Evolutionary conservation across 92 coral and sea anemone species (phyloP), one percentile per base, ranked within the genome.

Genomic region (Meandrina meandrites): DNA sequence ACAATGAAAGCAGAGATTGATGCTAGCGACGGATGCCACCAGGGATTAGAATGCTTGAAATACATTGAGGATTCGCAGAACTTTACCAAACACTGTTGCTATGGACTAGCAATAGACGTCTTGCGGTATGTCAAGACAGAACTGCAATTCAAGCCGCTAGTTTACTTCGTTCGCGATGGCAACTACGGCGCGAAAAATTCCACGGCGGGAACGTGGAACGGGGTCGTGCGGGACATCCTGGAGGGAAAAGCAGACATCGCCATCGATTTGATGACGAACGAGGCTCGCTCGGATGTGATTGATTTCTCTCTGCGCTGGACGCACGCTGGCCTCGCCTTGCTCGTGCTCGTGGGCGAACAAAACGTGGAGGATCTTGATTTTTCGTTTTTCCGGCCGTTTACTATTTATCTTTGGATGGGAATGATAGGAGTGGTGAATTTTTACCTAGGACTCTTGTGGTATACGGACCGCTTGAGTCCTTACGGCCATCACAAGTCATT

Each of bases 281-380:
- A 93, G 79, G 98, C 98, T 28, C 92, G 98, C 22, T 94, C 96
- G 15, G 94, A 90, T 14, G 93, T 91, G 14, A 92, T 94, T 13
- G 98, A 94, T 54, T 94, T 94, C 86, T 94, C 98, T 18, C 87
- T 93, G 66, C 88, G 96, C 48, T 94, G 98, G 98, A 93, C 98
- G 31, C 91, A 93, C 36, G 94, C 98, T 30, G 98, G 98, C 1
- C 92, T 94, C 0, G 98, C 98, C 17, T 80, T 94, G 67, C 92
- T 94, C 32, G 95, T 94, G 53, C 90, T 91, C 70, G 98, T 94
- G 69, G 98, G 98, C 9, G 96, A 94, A 76, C 92, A 94, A 58
- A 80, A 94, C 27, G 93, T 94, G 18, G 93, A 91, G 28, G 19
- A 67, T 15, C 89, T 94, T 24, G 96, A 94, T 80, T 94, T 94